These are phyloP conservation scores for Styela plicata DNA, from an alignment of 23 tunicate genomes.

Conservation along the genomic window DNA sequence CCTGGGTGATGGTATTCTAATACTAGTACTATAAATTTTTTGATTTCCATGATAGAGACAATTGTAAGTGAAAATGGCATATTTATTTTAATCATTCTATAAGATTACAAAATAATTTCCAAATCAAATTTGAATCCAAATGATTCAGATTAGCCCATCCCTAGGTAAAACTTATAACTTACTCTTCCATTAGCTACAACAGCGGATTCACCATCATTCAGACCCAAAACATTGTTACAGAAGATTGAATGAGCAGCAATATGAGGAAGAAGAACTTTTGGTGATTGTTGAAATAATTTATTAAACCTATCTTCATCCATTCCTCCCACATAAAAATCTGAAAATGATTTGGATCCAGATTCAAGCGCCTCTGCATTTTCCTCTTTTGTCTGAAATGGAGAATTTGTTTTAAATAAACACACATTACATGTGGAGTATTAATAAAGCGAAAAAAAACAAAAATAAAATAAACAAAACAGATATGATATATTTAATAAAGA, in stretches of 20 bases:
- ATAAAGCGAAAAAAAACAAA: no score
- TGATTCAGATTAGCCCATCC: no score
- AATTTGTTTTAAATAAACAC: not conserved
- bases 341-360: slow-evolving; percentile 42
- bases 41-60: no score
- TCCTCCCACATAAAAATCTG: slow-evolving; percentile 82
- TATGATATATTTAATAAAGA: not conserved
- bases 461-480: no score
- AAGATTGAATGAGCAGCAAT: slow-evolving; percentile 49
- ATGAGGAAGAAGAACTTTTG: slow-evolving; percentile 29
- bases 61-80: no score
- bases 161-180: not conserved
- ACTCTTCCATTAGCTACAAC: slow-evolving; percentile 89
- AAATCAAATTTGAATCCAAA: no score
- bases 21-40: no score
- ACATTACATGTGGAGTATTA: no score
- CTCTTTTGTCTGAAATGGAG: slow-evolving; percentile 45
- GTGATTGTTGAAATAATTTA: slow-evolving; percentile 31
- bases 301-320: slow-evolving; percentile 73
- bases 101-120: no score
- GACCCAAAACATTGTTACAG: slow-evolving; percentile 38
- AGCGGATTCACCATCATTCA: slow-evolving; percentile 65
- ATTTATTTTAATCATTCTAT: no score
- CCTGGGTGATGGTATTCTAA: no score
- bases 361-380: slow-evolving; percentile 60